phyloP scores from a whole-genome alignment of 2,113 vertebrate species.

The Lanius collurio region DNA sequence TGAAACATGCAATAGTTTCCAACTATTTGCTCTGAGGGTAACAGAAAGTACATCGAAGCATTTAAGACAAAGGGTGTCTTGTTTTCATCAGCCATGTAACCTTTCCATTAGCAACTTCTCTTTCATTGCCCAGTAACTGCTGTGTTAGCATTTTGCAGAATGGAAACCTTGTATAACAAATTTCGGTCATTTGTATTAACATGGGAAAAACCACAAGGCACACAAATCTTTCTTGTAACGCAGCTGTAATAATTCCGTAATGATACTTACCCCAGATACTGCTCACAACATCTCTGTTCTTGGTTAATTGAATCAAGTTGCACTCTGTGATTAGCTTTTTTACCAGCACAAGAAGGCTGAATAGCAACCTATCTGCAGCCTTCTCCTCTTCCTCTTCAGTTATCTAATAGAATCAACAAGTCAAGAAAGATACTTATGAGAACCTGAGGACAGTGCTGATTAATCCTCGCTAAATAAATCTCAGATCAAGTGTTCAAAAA shows the following conservation, averaged over 20 bases:
- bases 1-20: neutral
- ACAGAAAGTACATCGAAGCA: neutral
- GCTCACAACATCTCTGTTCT: constrained; percentile 71
- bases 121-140: neutral
- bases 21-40: neutral
- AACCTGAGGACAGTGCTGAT: neutral
- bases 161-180: neutral
- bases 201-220: neutral
- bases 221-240: neutral
- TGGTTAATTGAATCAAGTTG: constrained; percentile 77
- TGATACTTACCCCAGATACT: constrained; percentile 85
- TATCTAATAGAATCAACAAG: constrained; percentile 73
- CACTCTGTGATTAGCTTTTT: constrained; percentile 89
- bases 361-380: constrained; percentile 88
- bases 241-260: neutral
- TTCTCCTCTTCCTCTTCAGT: constrained; percentile 88
- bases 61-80: neutral
- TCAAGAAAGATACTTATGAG: neutral
- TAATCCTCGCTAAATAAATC: neutral
- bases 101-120: neutral
- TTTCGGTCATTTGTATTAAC: neutral
- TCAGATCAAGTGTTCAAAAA: neutral
- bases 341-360: constrained; percentile 86
- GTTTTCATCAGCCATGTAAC: neutral
- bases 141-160: neutral